Conservation (phyloP, 2,888 invertebrate genomes). For the Lycaena phlaeas region DNA sequence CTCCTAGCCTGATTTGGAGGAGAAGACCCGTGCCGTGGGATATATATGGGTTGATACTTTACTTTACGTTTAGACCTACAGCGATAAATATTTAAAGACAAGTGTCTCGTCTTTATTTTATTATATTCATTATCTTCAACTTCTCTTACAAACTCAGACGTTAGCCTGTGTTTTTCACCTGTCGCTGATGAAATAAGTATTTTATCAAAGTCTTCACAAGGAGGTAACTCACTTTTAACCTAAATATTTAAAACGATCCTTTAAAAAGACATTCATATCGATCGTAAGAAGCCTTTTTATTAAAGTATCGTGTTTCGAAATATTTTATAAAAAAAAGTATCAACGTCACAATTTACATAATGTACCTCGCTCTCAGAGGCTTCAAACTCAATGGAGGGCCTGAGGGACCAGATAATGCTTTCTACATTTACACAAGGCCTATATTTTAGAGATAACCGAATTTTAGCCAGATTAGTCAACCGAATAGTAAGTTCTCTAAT, state of each 20-base stretch:
- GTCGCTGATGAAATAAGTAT: not conserved
- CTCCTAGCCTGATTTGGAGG: too few relatives aligned
- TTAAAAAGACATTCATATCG: conserved; percentile 22
- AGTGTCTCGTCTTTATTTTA: not conserved
- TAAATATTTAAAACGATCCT: conserved; percentile 12
- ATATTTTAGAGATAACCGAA: conserved; percentile 26
- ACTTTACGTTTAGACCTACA: too few relatives aligned
- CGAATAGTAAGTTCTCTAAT: conserved; percentile 21
- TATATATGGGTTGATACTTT: too few relatives aligned
- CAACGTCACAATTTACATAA: conserved; percentile 27
- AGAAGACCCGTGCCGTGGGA: too few relatives aligned
- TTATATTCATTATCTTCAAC: too few relatives aligned
- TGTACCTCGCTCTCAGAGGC: conserved; percentile 21
- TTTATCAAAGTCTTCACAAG: not conserved
- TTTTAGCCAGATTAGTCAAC: conserved; percentile 23
- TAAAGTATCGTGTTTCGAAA: conserved; percentile 26
- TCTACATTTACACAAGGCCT: conserved; percentile 35
- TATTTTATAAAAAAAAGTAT: conserved; percentile 25
- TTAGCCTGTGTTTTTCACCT: too few relatives aligned
- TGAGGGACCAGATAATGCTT: conserved; percentile 42
- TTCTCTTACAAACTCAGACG: too few relatives aligned
- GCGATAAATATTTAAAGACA: too few relatives aligned
- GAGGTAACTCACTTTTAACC: not conserved
- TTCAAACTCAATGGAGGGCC: conserved; percentile 28
- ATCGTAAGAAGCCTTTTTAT: conserved; percentile 21